Percentiles rank a stretch among this genome's conserved stretches.
Evolutionary conservation across 2,888 invertebrate species (phyloP).

Genomic region (Tuberolachnus salignus): DNA sequence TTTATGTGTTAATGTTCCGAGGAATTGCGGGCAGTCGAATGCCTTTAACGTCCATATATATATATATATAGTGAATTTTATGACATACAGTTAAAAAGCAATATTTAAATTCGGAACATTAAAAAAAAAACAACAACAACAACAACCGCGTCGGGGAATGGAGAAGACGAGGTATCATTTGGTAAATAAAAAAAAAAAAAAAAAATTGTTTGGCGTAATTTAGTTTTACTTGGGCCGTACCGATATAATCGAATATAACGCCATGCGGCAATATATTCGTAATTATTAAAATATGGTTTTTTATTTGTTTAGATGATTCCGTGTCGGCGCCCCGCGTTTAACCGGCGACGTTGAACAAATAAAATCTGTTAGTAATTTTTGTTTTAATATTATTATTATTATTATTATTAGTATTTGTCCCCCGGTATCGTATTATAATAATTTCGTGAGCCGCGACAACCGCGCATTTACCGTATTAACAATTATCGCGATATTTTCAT

Average conservation of each 20-base stretch:
- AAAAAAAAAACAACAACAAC: background rate
- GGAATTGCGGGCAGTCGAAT: conserved; percentile 26
- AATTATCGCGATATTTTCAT: too few species aligned
- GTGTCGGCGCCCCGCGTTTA: background rate
- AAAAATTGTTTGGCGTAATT: background rate
- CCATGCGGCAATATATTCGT: conserved; percentile 1
- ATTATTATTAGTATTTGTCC: too few species aligned
- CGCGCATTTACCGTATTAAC: too few species aligned
- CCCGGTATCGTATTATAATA: background rate
- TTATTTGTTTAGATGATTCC: conserved; percentile 25
- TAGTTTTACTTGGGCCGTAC: conserved; percentile 5
- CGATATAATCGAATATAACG: too few species aligned
- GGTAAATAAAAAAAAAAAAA: background rate
- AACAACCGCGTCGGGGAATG: background rate
- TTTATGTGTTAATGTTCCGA: conserved; percentile 46
- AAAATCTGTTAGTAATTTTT: conserved; percentile 34
- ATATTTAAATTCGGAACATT: conserved; percentile 30
- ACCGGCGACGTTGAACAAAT: conserved; percentile 12
- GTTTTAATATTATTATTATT: too few species aligned
- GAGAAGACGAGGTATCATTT: conserved; percentile 18
- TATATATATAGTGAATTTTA: conserved; percentile 15
- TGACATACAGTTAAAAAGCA: conserved; percentile 29
- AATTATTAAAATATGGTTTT: conserved; percentile 46
- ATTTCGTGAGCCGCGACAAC: background rate
- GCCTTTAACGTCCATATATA: background rate